Evolutionary conservation across 2,113 vertebrate genomes (phyloP).

Genomic region (Gobius niger): DNA sequence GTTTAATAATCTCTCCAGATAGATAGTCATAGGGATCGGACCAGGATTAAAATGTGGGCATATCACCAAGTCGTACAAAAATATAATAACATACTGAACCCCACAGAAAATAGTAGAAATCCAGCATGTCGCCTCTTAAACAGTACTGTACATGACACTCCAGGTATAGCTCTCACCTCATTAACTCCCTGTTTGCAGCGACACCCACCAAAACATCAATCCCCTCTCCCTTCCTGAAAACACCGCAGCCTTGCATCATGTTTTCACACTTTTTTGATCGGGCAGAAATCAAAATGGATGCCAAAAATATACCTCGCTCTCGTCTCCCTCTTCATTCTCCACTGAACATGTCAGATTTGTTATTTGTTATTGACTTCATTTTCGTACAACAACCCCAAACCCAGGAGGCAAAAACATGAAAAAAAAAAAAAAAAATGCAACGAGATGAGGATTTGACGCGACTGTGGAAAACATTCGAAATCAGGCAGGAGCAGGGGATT

Average conservation of each 20-base stretch:
- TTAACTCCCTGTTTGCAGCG: constrained; percentile 28
- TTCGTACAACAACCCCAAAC: constrained; percentile 33
- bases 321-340: constrained; percentile 24
- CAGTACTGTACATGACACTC: not conserved
- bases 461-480: constrained; percentile 17
- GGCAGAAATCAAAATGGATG: constrained; percentile 40
- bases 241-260: constrained; percentile 35
- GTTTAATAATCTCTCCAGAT: no score
- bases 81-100: no score
- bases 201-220: constrained; percentile 11
- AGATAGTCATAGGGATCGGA: no score
- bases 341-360: constrained; percentile 39
- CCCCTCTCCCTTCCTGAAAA: constrained; percentile 3
- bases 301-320: constrained; percentile 41
- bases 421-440: not conserved
- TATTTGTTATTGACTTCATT: constrained; percentile 45
- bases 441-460: constrained; percentile 29
- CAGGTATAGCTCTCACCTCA: constrained; percentile 23
- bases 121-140: not conserved
- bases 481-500: not conserved
- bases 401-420: constrained; percentile 27
- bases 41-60: no score
- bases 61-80: no score
- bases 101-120: not conserved
- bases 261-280: constrained; percentile 46